phyloP scores from a whole-genome alignment of 35 echinoderm and acorn worm genomes.

The Lytechinus pictus region DNA sequence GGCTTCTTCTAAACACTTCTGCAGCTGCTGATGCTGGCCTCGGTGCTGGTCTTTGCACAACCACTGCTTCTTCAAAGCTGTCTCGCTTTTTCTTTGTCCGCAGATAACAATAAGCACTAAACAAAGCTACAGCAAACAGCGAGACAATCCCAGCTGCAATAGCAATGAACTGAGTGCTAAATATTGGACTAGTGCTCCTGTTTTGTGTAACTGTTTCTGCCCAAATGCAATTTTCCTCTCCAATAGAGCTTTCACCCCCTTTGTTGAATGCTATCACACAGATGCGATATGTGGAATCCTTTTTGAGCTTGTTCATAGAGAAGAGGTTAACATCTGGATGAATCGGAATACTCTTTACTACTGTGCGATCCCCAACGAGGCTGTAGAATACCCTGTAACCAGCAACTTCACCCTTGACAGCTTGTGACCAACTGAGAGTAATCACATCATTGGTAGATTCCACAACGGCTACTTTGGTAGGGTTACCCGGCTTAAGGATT shows the following conservation, averaged over 20 bases:
- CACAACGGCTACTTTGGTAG: slow-evolving; percentile 60
- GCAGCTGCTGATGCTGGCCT: slow-evolving; percentile 36
- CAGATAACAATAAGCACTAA: slow-evolving; percentile 69
- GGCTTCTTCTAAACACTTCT: slow-evolving; percentile 61
- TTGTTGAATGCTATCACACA: slow-evolving; percentile 89
- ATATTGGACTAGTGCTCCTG: not conserved
- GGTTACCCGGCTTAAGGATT: slow-evolving; percentile 72
- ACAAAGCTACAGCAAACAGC: slow-evolving; percentile 51
- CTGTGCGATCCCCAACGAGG: slow-evolving; percentile 59
- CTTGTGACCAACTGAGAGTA: slow-evolving; percentile 67
- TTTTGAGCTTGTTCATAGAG: slow-evolving; percentile 74
- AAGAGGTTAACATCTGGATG: slow-evolving; percentile 80
- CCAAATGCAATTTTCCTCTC: slow-evolving; percentile 83
- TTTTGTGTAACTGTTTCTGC: slow-evolving; percentile 64
- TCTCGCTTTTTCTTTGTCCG: slow-evolving; percentile 64
- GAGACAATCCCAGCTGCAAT: slow-evolving; percentile 71
- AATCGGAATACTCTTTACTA: slow-evolving; percentile 79
- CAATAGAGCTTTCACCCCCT: slow-evolving; percentile 80
- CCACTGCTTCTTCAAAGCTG: slow-evolving; percentile 49
- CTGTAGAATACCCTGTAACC: slow-evolving; percentile 90
- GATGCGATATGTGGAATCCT: slow-evolving; percentile 75
- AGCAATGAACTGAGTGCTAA: slow-evolving; percentile 64
- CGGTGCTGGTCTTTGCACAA: slow-evolving; percentile 17
- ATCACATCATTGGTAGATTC: slow-evolving; percentile 63
- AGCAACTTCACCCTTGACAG: slow-evolving; percentile 50